These are phyloP conservation scores for Hylaea fasciaria DNA, from an alignment of 2,888 invertebrate genomes.

Conservation along the genomic window DNA sequence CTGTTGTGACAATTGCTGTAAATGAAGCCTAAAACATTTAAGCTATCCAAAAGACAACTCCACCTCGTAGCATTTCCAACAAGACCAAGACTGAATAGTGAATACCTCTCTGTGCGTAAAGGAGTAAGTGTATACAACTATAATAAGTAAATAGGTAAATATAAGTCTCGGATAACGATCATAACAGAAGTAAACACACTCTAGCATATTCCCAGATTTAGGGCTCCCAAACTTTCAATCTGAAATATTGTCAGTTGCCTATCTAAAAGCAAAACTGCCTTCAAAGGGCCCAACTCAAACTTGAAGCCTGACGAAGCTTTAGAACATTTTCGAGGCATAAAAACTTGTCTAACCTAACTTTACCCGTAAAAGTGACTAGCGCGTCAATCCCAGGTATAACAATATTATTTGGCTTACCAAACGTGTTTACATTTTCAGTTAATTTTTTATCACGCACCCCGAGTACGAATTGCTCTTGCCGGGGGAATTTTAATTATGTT, in stretches of 20 bases:
- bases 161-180: too few relatives aligned
- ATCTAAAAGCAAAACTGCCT: background rate
- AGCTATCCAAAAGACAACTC: too few relatives aligned
- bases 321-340: constrained; percentile 9
- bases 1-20: too few relatives aligned
- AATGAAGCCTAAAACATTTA: too few relatives aligned
- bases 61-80: too few relatives aligned
- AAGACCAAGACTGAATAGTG: too few relatives aligned
- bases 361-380: constrained; percentile 21
- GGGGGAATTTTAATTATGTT: constrained; percentile 72
- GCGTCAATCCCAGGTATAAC: constrained; percentile 17
- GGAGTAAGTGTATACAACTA: too few relatives aligned
- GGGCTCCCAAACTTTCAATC: too few relatives aligned
- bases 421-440: constrained; percentile 27
- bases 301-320: background rate
- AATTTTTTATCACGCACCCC: constrained; percentile 35
- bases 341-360: constrained; percentile 24
- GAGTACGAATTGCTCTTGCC: constrained; percentile 39
- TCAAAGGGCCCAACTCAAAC: background rate
- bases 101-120: too few relatives aligned
- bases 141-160: too few relatives aligned
- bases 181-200: too few relatives aligned
- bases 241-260: background rate
- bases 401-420: constrained; percentile 17
- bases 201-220: too few relatives aligned